Evolutionary conservation across 1,140 invertebrate genomes (phyloP).

Genomic region (Drosophila repleta): DNA sequence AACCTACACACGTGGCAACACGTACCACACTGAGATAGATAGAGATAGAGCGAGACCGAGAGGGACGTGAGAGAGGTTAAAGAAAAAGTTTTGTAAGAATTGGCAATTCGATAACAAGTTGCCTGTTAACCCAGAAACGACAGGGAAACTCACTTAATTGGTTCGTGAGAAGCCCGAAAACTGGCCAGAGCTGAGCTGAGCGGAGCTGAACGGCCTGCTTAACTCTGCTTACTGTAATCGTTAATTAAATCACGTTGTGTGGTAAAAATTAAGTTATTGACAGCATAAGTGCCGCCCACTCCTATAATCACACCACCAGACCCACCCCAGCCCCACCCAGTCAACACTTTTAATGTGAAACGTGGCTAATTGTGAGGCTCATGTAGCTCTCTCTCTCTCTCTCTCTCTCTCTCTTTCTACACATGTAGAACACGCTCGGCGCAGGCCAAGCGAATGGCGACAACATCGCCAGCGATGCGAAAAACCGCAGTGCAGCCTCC

Average conservation of each 20-base stretch:
- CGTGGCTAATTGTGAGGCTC: conserved; percentile 61
- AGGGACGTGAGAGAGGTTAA: background rate
- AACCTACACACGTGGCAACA: background rate
- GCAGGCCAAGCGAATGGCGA: background rate
- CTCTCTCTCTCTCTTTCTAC: too few relatives aligned
- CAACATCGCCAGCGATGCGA: conserved; percentile 3
- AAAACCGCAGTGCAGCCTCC: conserved; percentile 21
- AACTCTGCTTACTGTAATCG: conserved; percentile 51
- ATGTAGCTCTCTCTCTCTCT: too few relatives aligned
- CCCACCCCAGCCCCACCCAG: background rate
- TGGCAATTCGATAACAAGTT: conserved; percentile 38
- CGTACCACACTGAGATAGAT: background rate
- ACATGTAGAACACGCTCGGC: conserved; percentile 8
- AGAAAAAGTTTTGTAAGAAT: conserved; percentile 7
- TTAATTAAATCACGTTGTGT: conserved; percentile 80
- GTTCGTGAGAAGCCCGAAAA: conserved; percentile 20
- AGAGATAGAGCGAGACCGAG: too few relatives aligned
- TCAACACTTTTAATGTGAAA: conserved; percentile 25
- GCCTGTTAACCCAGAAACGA: conserved; percentile 32
- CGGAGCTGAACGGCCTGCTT: background rate
- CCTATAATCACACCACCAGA: background rate
- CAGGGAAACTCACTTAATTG: conserved; percentile 73
- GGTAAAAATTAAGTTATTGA: conserved; percentile 76
- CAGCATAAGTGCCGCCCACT: conserved; percentile 48
- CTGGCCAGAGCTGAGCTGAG: too few relatives aligned